Evolutionary conservation across 2,797 vertebrate species (phyloP).

Genomic region (Sylvilagus floridanus): DNA sequence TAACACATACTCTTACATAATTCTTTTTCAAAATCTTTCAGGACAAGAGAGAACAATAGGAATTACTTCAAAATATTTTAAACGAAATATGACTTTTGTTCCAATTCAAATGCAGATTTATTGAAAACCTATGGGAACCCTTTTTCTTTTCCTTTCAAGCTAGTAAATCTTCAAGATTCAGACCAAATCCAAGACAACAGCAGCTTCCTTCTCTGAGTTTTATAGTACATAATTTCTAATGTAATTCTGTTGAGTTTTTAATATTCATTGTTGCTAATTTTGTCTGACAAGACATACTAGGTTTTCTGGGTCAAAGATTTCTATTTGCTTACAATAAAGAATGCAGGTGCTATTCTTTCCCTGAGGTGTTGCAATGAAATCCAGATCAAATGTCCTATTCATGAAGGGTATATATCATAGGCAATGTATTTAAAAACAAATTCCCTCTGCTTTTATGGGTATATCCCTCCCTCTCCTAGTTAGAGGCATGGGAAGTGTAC

Average conservation of each 20-base stretch:
- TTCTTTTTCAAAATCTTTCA: neutral
- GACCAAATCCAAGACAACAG: neutral
- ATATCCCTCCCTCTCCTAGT: neutral
- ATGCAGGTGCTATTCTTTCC: neutral
- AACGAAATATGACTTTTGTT: neutral
- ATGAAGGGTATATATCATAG: neutral
- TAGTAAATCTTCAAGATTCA: neutral
- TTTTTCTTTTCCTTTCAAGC: neutral
- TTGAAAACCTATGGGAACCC: neutral
- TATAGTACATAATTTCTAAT: neutral
- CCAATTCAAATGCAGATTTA: neutral
- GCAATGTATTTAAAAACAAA: neutral
- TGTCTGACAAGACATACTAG: neutral
- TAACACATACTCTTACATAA: neutral
- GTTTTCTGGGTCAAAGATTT: neutral
- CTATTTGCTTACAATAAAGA: neutral
- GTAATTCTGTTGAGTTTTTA: neutral
- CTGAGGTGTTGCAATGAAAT: neutral
- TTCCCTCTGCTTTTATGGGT: neutral
- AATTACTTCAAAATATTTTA: neutral
- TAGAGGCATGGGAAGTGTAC: neutral
- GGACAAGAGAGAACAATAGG: neutral
- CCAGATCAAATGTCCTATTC: neutral
- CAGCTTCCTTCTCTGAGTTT: neutral
- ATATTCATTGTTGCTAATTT: neutral